Percentiles rank a stretch among this genome's conserved stretches.
Conservation (phyloP, 2,113 vertebrate genomes). For the Podarcis muralis region DNA sequence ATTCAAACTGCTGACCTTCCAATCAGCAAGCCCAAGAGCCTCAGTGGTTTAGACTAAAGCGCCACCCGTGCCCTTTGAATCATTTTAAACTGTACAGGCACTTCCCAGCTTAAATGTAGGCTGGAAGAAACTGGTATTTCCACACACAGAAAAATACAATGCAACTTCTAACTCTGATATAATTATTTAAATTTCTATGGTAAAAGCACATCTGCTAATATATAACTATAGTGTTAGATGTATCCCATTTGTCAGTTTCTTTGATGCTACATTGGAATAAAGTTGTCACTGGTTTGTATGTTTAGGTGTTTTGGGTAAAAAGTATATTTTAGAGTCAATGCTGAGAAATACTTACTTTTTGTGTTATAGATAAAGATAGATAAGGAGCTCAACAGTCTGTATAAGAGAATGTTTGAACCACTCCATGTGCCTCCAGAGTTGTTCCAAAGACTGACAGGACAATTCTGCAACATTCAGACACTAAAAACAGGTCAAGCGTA, state of each 20-base stretch:
- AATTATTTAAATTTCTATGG: background rate
- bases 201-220: background rate
- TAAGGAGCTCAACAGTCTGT: constrained; percentile 88
- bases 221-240: background rate
- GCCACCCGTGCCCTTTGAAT: background rate
- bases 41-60: no score
- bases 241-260: background rate
- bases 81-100: background rate
- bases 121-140: background rate
- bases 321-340: background rate
- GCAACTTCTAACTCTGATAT: background rate
- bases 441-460: constrained; percentile 93
- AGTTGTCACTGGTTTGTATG: background rate
- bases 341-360: constrained; percentile 26
- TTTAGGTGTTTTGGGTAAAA: background rate
- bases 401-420: constrained; percentile 94
- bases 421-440: constrained; percentile 91
- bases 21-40: no score
- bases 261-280: background rate
- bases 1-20: no score
- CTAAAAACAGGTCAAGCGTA: constrained; percentile 92
- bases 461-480: constrained; percentile 94
- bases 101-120: background rate
- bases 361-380: constrained; percentile 92
- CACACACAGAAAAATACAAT: background rate